Evolutionary conservation across 2,888 invertebrate genomes (phyloP).

Genomic region (Athripsodes cinereus): DNA sequence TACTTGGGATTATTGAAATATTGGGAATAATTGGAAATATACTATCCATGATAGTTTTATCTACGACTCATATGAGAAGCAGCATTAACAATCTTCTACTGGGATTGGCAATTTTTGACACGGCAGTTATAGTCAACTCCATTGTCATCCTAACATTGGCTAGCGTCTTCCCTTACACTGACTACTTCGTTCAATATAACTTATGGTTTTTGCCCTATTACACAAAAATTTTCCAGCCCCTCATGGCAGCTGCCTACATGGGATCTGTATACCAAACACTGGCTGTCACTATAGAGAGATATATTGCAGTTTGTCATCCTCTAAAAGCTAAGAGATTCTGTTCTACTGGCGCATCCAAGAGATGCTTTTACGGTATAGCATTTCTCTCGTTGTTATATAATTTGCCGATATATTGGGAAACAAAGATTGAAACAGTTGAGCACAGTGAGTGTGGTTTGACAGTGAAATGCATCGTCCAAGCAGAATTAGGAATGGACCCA

Average conservation of each 20-base stretch:
- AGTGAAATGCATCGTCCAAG: background rate
- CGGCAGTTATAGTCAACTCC: background rate
- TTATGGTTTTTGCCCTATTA: background rate
- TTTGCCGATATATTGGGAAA: constrained; percentile 2
- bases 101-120: background rate
- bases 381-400: background rate
- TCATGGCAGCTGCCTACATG: background rate
- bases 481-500: background rate
- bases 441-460: background rate
- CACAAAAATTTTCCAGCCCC: background rate
- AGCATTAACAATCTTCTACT: background rate
- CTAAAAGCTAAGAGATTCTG: background rate
- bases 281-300: constrained; percentile 2
- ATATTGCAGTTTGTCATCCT: background rate
- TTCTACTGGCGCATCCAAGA: background rate
- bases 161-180: background rate
- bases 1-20: background rate
- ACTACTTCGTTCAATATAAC: background rate
- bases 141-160: background rate
- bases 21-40: constrained; percentile 1
- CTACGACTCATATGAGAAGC: background rate
- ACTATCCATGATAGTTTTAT: constrained; percentile 1
- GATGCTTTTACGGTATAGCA: background rate
- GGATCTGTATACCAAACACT: background rate
- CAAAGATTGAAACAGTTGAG: background rate